Evolutionary conservation across 2,888 invertebrate genomes (phyloP).

Genomic region (Cataglyphis cursor): DNA sequence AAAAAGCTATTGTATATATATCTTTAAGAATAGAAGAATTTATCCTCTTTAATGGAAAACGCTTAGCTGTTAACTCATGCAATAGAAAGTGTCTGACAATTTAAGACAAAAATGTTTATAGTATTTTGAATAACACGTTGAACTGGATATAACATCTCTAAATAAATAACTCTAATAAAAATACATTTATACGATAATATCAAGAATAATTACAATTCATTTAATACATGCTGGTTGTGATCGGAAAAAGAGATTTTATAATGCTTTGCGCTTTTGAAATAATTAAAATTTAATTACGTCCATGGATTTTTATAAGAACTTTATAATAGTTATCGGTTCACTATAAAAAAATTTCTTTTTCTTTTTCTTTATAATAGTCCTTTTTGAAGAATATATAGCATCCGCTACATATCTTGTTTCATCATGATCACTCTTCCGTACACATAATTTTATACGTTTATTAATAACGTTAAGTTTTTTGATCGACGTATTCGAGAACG

Average conservation of each 20-base stretch:
- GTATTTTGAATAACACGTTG: not conserved
- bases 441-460: conserved; percentile 31
- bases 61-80: not conserved
- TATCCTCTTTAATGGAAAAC: not conserved
- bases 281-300: not conserved
- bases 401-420: conserved; percentile 5
- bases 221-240: not conserved
- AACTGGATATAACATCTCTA: not conserved
- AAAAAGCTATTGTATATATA: not conserved
- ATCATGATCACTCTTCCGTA: conserved; percentile 13
- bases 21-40: not conserved
- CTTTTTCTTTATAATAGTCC: not conserved
- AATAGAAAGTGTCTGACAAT: not conserved
- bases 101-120: not conserved
- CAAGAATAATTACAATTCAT: conserved; percentile 10
- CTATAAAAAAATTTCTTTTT: not conserved
- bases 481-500: not conserved
- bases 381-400: conserved; percentile 5
- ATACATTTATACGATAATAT: not conserved
- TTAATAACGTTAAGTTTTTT: conserved; percentile 28
- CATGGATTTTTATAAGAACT: not conserved
- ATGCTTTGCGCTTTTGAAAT: not conserved
- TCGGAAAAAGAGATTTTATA: not conserved
- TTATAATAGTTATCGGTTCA: not conserved
- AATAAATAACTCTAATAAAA: not conserved